Evolutionary conservation across 92 coral and sea anemone species (phyloP), one percentile per base, ranked within the genome.

Genomic region (Nematostella vectensis): DNA sequence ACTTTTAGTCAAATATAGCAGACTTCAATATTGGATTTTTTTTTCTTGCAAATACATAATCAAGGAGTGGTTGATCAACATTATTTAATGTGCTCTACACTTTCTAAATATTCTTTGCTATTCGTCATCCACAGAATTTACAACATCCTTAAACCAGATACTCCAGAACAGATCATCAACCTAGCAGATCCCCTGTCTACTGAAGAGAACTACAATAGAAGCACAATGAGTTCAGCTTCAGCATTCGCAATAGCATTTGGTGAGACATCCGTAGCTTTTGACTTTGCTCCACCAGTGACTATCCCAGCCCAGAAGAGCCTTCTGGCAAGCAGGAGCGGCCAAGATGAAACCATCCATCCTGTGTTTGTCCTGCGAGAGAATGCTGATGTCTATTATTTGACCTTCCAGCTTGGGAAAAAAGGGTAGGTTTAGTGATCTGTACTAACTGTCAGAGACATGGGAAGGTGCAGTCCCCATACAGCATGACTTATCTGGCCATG

Each of bases 181-280:
- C 65, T 87, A 20, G 96, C 95, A 33, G 88, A 75, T 43, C 76
- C 95, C 22, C 71, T 78, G 8, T 79, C 95, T 24, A 45, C 72
- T 48, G 70, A 81, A 0, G 80, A 79, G 0, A 75, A 67, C 57
- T 69, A 85, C 65, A 76, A 77, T 56, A 75, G 76, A 70, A 76
- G 69, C 15, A 75, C 84, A 18, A 69, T 91, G 65, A 80, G 81
- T 13, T 76, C 87, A 24, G 68, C 76, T 15, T 77, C 95, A 6
- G 67, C 87, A 13, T 86, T 91, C 75, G 98, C 98, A 2, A 85
- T 79, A 59, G 98, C 96, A 12, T 75, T 91, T 57, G 98, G 98
- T 37, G 98, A 91, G 62, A 72, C 85, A 12, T 80, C 89, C 23
- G 65, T 78, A 17, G 77, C 88, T 0, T 91, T 91, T 78, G 98